Percentiles rank a stretch among this genome's conserved stretches.
Evolutionary conservation across 2,888 invertebrate species (phyloP).

Genomic region (Notodromas monacha): DNA sequence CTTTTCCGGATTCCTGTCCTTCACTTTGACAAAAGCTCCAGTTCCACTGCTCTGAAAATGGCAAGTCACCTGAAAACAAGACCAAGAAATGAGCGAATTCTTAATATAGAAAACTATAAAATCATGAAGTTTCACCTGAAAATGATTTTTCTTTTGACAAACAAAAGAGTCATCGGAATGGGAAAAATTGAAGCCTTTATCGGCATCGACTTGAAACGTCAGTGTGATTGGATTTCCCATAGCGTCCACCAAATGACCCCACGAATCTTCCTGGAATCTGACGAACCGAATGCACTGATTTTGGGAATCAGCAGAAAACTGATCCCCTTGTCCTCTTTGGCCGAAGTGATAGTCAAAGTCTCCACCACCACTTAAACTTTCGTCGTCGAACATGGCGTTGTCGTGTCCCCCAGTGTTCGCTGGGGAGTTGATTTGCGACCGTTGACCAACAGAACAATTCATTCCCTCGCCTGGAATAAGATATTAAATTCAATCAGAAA

Average conservation of each 20-base stretch:
- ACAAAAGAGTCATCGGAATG: constrained; percentile 90
- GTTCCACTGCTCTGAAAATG: constrained; percentile 50
- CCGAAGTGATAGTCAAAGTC: too few species aligned
- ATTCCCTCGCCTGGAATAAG: too few species aligned
- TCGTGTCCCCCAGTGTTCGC: too few species aligned
- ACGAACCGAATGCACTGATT: constrained; percentile 70
- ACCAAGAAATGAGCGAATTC: constrained; percentile 1
- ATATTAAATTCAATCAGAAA: too few species aligned
- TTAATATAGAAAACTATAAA: neutral
- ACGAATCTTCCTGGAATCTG: constrained; percentile 44
- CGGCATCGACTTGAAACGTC: constrained; percentile 35
- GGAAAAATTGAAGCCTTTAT: constrained; percentile 95
- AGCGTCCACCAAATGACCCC: constrained; percentile 59
- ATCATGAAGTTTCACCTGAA: constrained; percentile 27
- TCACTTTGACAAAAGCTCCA: constrained; percentile 58
- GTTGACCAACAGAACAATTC: too few species aligned
- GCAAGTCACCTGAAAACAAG: constrained; percentile 36
- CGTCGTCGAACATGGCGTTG: too few species aligned
- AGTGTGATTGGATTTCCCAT: too few species aligned
- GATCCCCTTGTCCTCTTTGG: too few species aligned
- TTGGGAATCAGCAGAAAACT: too few species aligned
- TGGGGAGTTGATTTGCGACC: too few species aligned
- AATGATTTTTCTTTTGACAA: constrained; percentile 98
- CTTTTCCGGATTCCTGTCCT: constrained; percentile 42
- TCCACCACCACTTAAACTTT: too few species aligned